phyloP scores from a whole-genome alignment of 2,113 vertebrate species.

The Xenopus borealis region DNA sequence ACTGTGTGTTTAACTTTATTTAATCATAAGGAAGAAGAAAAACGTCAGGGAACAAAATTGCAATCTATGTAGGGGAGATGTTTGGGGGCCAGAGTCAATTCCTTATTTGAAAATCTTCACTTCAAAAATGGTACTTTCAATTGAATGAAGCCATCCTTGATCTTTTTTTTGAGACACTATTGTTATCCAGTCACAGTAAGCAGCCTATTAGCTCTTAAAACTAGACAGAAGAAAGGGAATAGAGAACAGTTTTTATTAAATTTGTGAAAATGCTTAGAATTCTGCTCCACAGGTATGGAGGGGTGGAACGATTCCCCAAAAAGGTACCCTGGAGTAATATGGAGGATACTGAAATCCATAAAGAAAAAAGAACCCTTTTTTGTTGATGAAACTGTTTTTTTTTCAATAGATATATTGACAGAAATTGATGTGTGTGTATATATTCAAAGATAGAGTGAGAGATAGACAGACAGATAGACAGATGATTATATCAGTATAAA shows the following conservation, averaged over 20 bases:
- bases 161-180: constrained; percentile 48
- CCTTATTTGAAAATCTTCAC: constrained; percentile 54
- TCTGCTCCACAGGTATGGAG: constrained; percentile 45
- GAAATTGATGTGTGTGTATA: no score
- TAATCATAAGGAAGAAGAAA: constrained; percentile 37
- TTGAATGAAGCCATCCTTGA: constrained; percentile 52
- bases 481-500: no score
- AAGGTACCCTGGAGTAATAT: no score
- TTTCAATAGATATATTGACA: no score
- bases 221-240: constrained; percentile 48
- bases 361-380: no score
- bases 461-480: no score
- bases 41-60: constrained; percentile 31
- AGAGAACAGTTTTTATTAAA: constrained; percentile 49
- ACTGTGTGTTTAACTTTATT: constrained; percentile 21
- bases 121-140: constrained; percentile 39
- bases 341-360: neutral
- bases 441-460: no score
- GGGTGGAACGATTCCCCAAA: constrained; percentile 48
- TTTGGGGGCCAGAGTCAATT: constrained; percentile 44
- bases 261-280: constrained; percentile 48
- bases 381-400: no score
- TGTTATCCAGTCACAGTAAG: constrained; percentile 49
- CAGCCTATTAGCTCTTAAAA: constrained; percentile 52
- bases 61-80: constrained; percentile 5